Evolutionary conservation across 2,113 vertebrate genomes (phyloP).

Genomic region (Albula goreensis): DNA sequence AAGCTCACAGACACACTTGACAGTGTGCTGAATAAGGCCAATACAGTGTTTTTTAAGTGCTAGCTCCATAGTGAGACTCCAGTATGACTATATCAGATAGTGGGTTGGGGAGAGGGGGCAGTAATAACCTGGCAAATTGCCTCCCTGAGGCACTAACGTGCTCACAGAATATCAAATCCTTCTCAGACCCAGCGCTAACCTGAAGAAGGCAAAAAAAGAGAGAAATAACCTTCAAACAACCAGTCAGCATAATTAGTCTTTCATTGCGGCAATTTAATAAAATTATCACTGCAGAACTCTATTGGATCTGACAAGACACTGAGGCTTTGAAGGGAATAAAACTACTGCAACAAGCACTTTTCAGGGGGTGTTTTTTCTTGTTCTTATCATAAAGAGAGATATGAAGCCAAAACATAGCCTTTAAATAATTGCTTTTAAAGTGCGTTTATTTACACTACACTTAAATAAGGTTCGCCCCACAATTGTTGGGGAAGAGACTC

Average conservation of each 20-base stretch:
- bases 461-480: neutral
- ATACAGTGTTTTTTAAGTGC: constrained; percentile 44
- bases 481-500: neutral
- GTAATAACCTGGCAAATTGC: constrained; percentile 55
- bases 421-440: neutral
- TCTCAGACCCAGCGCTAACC: neutral
- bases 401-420: neutral
- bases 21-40: neutral
- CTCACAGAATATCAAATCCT: constrained; percentile 56
- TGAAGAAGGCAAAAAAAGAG: neutral
- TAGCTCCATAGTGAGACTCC: constrained; percentile 20
- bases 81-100: constrained; percentile 45
- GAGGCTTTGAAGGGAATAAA: neutral
- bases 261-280: constrained; percentile 32
- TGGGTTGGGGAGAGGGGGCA: constrained; percentile 27
- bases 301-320: constrained; percentile 14
- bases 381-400: neutral
- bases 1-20: neutral
- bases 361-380: neutral
- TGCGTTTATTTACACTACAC: neutral
- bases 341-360: neutral
- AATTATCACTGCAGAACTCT: constrained; percentile 29
- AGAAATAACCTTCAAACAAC: constrained; percentile 17
- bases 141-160: constrained; percentile 53
- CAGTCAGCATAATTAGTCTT: constrained; percentile 25